Percentiles rank a stretch among this genome's conserved stretches.
Conservation (phyloP, 1,140 invertebrate genomes). For the Chlorops oryzae region DNA sequence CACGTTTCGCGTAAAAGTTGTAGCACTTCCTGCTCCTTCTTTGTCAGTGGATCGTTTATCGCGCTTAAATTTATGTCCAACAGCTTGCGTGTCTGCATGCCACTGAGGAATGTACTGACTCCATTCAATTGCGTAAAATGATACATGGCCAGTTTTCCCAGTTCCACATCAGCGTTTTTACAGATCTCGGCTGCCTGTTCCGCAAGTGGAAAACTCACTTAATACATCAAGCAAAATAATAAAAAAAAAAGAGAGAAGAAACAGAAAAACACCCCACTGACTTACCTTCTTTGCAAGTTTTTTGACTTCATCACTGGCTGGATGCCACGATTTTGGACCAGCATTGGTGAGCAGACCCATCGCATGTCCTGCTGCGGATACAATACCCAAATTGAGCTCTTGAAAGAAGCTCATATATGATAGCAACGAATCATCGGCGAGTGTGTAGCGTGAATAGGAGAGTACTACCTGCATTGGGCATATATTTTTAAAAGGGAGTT, state of each 20-base stretch:
- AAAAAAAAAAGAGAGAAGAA: too few relatives aligned
- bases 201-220: too few relatives aligned
- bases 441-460: constrained; percentile 70
- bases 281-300: too few relatives aligned
- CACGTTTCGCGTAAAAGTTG: constrained; percentile 59
- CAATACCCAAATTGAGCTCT: constrained; percentile 66
- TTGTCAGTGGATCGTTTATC: constrained; percentile 54
- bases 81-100: constrained; percentile 59
- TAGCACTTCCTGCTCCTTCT: constrained; percentile 57
- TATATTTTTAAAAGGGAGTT: neutral
- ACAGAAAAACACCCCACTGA: too few relatives aligned
- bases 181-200: constrained; percentile 59
- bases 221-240: too few relatives aligned
- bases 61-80: constrained; percentile 59
- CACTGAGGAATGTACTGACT: constrained; percentile 60
- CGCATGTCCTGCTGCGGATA: constrained; percentile 72
- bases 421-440: constrained; percentile 70
- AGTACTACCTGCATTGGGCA: constrained; percentile 62
- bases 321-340: constrained; percentile 79
- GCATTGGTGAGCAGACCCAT: constrained; percentile 75
- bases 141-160: constrained; percentile 66
- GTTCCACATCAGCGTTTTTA: constrained; percentile 60
- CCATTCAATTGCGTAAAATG: constrained; percentile 55
- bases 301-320: constrained; percentile 64
- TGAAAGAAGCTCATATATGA: constrained; percentile 68